Evolutionary conservation across 2,888 invertebrate genomes (phyloP).

Genomic region (Tetropium fuscum): DNA sequence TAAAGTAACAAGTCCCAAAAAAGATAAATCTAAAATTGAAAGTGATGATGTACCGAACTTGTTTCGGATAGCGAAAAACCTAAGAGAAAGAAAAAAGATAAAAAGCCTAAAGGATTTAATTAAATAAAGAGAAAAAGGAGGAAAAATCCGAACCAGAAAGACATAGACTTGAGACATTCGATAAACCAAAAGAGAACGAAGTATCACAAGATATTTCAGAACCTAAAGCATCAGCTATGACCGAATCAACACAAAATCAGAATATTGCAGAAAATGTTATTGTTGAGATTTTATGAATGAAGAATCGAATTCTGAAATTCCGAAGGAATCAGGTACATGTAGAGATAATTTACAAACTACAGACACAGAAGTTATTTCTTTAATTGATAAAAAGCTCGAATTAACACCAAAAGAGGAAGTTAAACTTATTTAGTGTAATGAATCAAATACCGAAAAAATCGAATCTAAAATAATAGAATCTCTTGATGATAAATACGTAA

Average conservation of each 20-base stretch:
- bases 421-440: slow-evolving; percentile 7
- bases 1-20: slow-evolving; percentile 37
- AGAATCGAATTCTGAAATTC: background rate
- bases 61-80: slow-evolving; percentile 11
- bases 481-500: slow-evolving; percentile 16
- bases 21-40: slow-evolving; percentile 3
- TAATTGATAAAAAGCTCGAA: slow-evolving; percentile 30
- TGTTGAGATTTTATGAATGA: too few relatives aligned
- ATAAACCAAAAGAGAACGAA: background rate
- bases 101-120: slow-evolving; percentile 29
- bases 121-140: too few relatives aligned
- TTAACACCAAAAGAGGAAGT: slow-evolving; percentile 35
- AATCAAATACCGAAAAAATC: background rate
- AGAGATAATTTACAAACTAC: background rate
- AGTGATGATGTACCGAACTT: background rate
- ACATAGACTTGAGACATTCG: background rate
- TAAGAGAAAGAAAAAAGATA: slow-evolving; percentile 35
- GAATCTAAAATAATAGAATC: slow-evolving; percentile 15
- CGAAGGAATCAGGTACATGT: background rate
- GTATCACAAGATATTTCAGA: background rate
- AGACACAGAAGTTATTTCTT: background rate
- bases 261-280: slow-evolving; percentile 12
- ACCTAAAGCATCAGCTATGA: too few relatives aligned
- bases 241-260: slow-evolving; percentile 11
- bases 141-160: too few relatives aligned